These are phyloP conservation scores for Calyptomena viridis DNA, from an alignment of 2,113 vertebrate genomes.

Conservation along the genomic window DNA sequence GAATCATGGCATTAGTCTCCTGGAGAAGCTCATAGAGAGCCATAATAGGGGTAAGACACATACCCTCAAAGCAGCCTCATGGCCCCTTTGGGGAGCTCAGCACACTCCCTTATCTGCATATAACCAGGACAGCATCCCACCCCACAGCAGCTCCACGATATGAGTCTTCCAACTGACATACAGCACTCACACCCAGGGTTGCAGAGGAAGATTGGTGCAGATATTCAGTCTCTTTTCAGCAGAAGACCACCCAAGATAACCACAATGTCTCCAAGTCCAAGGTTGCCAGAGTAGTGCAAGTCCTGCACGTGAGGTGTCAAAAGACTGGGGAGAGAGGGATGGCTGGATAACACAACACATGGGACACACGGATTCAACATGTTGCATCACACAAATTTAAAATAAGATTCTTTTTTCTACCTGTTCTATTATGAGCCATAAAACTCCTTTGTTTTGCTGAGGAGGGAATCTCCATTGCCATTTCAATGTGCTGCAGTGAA, in stretches of 20 bases:
- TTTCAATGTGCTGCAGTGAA: slow-evolving; percentile 32
- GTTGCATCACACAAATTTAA: background rate
- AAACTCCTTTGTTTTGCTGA: background rate
- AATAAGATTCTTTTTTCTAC: background rate
- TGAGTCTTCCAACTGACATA: background rate
- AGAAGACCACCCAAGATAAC: background rate
- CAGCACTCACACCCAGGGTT: background rate
- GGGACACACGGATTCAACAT: background rate
- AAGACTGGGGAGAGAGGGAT: background rate
- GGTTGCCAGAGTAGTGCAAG: background rate
- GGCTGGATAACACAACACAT: background rate
- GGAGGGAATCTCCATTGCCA: background rate
- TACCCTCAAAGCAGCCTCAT: background rate
- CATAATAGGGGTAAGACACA: background rate
- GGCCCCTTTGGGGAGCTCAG: background rate
- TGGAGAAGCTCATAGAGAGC: background rate
- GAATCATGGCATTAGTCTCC: background rate
- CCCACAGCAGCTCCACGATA: background rate
- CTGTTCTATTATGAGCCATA: background rate
- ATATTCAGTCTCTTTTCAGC: background rate
- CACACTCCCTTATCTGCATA: background rate
- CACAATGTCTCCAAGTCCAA: background rate
- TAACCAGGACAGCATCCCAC: background rate
- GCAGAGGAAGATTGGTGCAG: background rate
- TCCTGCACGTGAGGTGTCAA: background rate